These are phyloP conservation scores for Sakesphorus luctuosus DNA, from an alignment of 2,113 vertebrate species.

Conservation along the genomic window DNA sequence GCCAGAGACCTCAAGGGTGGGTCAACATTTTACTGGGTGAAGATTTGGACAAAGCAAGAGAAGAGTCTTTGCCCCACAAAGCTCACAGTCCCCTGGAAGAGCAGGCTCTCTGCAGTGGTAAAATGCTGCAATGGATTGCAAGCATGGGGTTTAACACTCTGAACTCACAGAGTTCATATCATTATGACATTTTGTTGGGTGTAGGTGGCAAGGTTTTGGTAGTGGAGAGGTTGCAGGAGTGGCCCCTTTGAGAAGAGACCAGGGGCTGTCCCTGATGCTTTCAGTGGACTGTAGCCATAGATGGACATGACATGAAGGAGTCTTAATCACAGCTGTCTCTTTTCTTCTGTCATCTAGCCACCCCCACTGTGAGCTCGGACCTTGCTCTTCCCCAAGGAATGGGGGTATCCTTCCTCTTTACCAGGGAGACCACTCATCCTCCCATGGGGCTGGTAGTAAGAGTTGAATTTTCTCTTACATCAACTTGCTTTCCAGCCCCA, in stretches of 20 bases:
- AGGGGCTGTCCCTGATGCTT: neutral
- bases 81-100: neutral
- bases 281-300: neutral
- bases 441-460: neutral
- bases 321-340: neutral
- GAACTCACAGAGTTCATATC: neutral
- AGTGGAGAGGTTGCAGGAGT: neutral
- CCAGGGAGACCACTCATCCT: neutral
- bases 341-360: neutral
- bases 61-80: neutral
- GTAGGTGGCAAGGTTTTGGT: neutral
- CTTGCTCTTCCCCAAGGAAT: neutral
- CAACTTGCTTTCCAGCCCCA: neutral
- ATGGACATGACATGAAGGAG: neutral
- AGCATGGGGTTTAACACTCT: neutral
- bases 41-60: neutral
- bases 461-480: neutral
- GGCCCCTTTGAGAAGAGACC: neutral
- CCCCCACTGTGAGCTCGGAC: neutral
- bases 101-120: neutral
- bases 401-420: neutral
- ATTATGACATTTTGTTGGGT: neutral
- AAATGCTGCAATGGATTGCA: neutral
- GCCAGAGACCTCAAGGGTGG: neutral
- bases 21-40: neutral